A percentile compares a stretch with the other conserved stretches of the same genome.
Evolutionary conservation across 2,797 vertebrate genomes (phyloP).

Genomic region (Malacoctenus gilli): DNA sequence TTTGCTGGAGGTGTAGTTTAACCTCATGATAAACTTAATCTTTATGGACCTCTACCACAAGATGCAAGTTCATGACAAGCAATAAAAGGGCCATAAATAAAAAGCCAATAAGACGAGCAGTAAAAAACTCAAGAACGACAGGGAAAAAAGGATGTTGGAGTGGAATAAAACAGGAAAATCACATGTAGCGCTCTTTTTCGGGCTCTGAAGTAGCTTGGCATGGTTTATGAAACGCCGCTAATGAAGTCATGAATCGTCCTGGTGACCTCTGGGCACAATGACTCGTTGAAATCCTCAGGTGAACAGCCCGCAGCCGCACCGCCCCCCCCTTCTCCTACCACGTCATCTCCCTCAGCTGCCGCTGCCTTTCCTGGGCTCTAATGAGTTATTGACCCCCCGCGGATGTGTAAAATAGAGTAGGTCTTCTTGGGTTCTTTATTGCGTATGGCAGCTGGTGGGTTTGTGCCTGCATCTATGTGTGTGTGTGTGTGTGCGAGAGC

Average conservation of each 20-base stretch:
- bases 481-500: neutral
- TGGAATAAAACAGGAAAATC: constrained; percentile 55
- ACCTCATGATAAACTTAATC: constrained; percentile 56
- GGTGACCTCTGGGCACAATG: constrained; percentile 68
- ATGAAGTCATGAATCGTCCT: constrained; percentile 71
- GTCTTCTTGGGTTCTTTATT: constrained; percentile 68
- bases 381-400: constrained; percentile 80
- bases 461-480: constrained; percentile 31
- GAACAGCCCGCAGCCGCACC: constrained; percentile 41
- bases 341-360: constrained; percentile 58
- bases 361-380: constrained; percentile 59
- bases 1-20: constrained; percentile 28
- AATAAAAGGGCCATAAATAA: constrained; percentile 63
- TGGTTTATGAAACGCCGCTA: constrained; percentile 66
- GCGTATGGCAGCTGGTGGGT: constrained; percentile 64
- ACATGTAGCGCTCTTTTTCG: constrained; percentile 28
- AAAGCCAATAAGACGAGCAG: constrained; percentile 43
- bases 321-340: constrained; percentile 37
- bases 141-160: constrained; percentile 39
- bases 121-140: constrained; percentile 30
- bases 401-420: constrained; percentile 72
- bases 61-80: constrained; percentile 60
- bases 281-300: constrained; percentile 71
- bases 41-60: constrained; percentile 59
- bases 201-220: constrained; percentile 39